phyloP scores from a whole-genome alignment of 2,888 invertebrate genomes.

The Himalopsyche japonica region DNA sequence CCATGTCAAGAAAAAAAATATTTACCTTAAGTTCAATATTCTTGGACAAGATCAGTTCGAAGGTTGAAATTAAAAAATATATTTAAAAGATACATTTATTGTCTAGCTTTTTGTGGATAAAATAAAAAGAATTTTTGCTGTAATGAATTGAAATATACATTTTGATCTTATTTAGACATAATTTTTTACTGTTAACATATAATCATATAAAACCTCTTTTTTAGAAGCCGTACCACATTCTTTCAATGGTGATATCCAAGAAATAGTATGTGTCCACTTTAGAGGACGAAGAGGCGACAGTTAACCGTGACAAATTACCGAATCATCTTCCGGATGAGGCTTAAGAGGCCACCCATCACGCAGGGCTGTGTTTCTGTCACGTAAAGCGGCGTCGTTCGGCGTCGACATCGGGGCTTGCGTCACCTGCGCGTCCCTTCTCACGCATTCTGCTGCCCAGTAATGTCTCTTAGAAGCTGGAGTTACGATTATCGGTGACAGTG shows the following conservation, averaged over 20 bases:
- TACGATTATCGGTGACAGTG: neutral
- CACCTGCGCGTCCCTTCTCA: neutral
- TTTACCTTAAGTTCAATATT: no score
- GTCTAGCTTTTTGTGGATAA: no score
- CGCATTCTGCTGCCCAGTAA: neutral
- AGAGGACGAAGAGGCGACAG: neutral
- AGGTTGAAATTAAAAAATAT: no score
- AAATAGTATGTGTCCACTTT: neutral
- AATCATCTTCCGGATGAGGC: conserved; percentile 1
- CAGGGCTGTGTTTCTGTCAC: neutral
- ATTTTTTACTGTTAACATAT: no score
- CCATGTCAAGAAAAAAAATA: no score
- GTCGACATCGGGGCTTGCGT: neutral
- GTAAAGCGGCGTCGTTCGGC: neutral
- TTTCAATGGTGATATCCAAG: neutral
- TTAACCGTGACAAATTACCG: conserved; percentile 1
- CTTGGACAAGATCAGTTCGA: no score
- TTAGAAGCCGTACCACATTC: neutral
- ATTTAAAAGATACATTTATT: no score
- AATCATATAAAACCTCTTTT: neutral
- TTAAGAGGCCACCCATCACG: neutral
- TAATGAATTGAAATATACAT: no score
- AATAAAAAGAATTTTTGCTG: no score
- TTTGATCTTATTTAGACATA: no score
- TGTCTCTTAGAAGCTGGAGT: neutral